These are phyloP conservation scores for Adrianichthys oophorus DNA, from an alignment of 2,797 vertebrate genomes.

Conservation along the genomic window DNA sequence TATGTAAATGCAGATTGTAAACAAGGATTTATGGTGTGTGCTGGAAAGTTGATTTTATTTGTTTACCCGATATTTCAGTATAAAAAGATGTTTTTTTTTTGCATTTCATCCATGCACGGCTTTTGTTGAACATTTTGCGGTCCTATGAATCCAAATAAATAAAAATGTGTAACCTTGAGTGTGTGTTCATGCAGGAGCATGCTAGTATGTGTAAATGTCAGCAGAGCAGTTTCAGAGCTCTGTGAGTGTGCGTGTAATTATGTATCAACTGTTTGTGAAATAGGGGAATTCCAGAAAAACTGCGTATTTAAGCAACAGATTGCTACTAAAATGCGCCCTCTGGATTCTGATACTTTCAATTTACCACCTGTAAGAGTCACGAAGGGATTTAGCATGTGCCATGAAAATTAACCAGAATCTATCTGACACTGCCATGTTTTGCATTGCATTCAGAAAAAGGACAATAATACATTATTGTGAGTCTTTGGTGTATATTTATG, in stretches of 20 bases:
- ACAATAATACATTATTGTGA: too few species aligned
- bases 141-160: slow-evolving; percentile 66
- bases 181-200: slow-evolving; percentile 43
- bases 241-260: slow-evolving; percentile 4
- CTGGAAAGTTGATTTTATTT: slow-evolving; percentile 37
- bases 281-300: slow-evolving; percentile 59
- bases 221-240: slow-evolving; percentile 8
- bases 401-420: too few species aligned
- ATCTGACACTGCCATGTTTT: too few species aligned
- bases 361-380: slow-evolving; percentile 46
- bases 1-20: neutral
- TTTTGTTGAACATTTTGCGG: slow-evolving; percentile 68
- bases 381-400: slow-evolving; percentile 31
- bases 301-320: slow-evolving; percentile 34
- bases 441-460: too few species aligned
- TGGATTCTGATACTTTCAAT: slow-evolving; percentile 29
- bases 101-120: slow-evolving; percentile 48
- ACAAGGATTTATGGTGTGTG: slow-evolving; percentile 33
- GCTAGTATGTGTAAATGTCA: slow-evolving; percentile 40
- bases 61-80: slow-evolving; percentile 54
- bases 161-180: slow-evolving; percentile 57
- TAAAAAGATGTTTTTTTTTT: slow-evolving; percentile 58
- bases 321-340: slow-evolving; percentile 24
- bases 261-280: slow-evolving; percentile 27
- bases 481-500: too few species aligned